Conservation (phyloP, 2,888 invertebrate genomes). For the Vanessa cardui region DNA sequence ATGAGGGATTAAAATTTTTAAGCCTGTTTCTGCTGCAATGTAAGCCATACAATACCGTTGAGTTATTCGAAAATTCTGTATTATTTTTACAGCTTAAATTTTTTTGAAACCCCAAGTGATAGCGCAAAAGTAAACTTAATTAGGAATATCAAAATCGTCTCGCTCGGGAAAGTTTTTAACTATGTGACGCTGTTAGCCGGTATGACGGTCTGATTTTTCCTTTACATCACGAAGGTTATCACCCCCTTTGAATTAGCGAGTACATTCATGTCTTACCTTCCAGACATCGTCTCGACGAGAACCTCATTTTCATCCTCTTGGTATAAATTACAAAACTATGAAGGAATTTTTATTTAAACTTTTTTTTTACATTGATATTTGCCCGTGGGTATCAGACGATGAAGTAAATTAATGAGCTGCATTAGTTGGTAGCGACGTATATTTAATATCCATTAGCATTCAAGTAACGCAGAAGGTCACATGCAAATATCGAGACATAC, state of each 20-base stretch:
- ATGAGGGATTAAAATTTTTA: no score
- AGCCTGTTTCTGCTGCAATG: no score
- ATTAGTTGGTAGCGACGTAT: conserved; percentile 16
- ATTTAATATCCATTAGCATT: conserved; percentile 28
- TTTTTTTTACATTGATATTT: background rate
- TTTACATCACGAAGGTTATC: conserved; percentile 10
- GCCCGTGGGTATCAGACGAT: background rate
- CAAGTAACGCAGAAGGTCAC: conserved; percentile 27
- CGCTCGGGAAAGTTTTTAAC: background rate
- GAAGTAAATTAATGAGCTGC: conserved; percentile 16
- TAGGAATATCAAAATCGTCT: no score
- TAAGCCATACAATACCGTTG: no score
- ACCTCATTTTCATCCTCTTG: conserved; percentile 1
- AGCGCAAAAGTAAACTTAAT: no score
- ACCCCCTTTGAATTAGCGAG: conserved; percentile 9
- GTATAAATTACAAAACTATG: background rate
- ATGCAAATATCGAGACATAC: conserved; percentile 13
- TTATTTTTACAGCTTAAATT: no score
- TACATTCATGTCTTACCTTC: conserved; percentile 3
- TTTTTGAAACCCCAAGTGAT: no score
- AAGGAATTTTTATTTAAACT: background rate
- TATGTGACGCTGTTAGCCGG: background rate
- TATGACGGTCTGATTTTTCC: conserved; percentile 2
- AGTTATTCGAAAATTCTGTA: no score
- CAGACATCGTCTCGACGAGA: conserved; percentile 10